Base-by-base conservation (phyloP, 2,113 vertebrate genomes). In the Calyptommatus sinebrachiatus region DNA sequence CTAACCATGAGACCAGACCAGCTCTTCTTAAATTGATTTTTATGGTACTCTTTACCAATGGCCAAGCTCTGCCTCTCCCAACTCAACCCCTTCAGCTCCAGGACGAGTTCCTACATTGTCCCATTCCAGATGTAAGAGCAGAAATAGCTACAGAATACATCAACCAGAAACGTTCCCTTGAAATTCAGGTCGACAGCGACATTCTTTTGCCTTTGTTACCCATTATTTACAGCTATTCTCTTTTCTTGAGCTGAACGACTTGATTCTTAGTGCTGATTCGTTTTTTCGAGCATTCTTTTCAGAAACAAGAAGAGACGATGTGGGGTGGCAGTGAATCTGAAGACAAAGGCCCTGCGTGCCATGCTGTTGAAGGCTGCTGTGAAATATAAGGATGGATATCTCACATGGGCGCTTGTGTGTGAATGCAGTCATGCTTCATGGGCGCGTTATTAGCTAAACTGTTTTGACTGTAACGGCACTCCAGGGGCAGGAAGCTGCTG, bases 401-500 rank as follows among this genome's bases (percentile, higher is more conserved):
- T 73, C 10, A 41, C 35, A 41, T 41, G 63, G 14, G 26, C 28
- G 26, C 8, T 12, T 12, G 28, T 46, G 11, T 72, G 24, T 21
- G 21, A 41, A 66, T 20, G 29, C 41, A 46, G 16, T 5, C 50
- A 28, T 53, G 71, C 53, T 74, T 60, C 77, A 73, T 62, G 21
- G 22, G 18, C 28, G 41, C 24, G 35, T 70, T 57, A 83, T 63
- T 69, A 69, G 57, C 24, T 70, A 75, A 69, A 74, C 28, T 50
- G 45, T 53, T n/a, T 35, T 66, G 24, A 66, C 61, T 76, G 62
- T 76, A 71, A 77, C 46, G 28, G 63, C 61, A 28, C 65, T 45
- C 76, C 68, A 26, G 81, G n/a, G 69, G 48, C 48, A 29, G 74
- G 18, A 63, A 69, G 28, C 66, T 83, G 66, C 62, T 41, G 63